Percentiles rank a stretch among this genome's conserved stretches.
phyloP scores from a whole-genome alignment of 2,797 vertebrate genomes.

The Heliangelus exortis region DNA sequence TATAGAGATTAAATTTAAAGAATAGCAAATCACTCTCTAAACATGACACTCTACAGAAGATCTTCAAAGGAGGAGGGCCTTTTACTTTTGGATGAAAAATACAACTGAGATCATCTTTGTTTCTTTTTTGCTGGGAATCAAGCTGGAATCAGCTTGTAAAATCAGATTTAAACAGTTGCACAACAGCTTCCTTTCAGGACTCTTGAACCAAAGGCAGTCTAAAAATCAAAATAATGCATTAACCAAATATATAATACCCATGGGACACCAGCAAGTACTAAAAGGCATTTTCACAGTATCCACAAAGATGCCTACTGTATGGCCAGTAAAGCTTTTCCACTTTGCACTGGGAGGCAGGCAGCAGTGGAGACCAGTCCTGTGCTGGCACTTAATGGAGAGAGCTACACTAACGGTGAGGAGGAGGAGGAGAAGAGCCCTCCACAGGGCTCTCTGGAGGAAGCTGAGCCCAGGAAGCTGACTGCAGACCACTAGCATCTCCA shows the following conservation, averaged over 20 bases:
- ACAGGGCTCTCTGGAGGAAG: accelerated
- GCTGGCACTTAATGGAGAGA: not conserved
- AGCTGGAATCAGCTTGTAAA: constrained; percentile 31
- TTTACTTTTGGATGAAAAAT: constrained; percentile 24
- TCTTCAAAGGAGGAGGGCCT: constrained; percentile 13
- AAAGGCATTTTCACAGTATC: constrained; percentile 23
- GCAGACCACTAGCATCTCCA: not conserved
- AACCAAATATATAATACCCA: constrained; percentile 33
- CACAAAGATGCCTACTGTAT: constrained; percentile 11
- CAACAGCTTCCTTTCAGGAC: constrained; percentile 63
- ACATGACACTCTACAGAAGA: constrained; percentile 28
- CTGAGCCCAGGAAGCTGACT: not conserved
- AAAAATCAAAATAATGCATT: constrained; percentile 53
- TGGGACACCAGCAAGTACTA: not conserved
- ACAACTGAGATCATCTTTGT: constrained; percentile 38
- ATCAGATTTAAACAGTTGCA: constrained; percentile 60
- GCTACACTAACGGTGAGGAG: not conserved
- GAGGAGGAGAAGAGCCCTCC: not conserved
- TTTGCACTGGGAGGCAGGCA: not conserved
- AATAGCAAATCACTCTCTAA: constrained; percentile 51
- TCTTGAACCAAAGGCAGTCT: constrained; percentile 26
- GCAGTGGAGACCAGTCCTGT: not conserved
- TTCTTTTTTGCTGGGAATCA: constrained; percentile 50
- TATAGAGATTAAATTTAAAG: constrained; percentile 58
- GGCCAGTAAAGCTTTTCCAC: not conserved